Evolutionary conservation across 2,888 invertebrate species (phyloP), one percentile per base, ranked within the genome.

Genomic region (Caenorhabditis doughertyi): DNA sequence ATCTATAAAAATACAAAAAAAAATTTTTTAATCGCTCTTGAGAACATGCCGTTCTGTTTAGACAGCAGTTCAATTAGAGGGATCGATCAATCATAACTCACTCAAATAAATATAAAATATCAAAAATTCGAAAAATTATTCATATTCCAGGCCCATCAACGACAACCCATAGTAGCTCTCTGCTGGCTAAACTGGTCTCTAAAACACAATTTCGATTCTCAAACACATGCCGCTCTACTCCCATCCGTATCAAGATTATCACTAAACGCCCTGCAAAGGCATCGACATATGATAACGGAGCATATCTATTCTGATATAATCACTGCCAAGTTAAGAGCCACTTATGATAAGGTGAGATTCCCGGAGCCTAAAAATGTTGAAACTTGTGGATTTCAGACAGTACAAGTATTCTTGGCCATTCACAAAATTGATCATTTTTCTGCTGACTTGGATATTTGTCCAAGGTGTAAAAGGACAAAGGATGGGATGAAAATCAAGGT

Each of bases 111-210:
- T n/a, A n/a, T n/a, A n/a, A n/a, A n/a, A n/a, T n/a, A n/a, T n/a
- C n/a, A n/a, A n/a, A n/a, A n/a, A n/a, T n/a, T n/a, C n/a, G n/a
- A n/a, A n/a, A n/a, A n/a, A n/a, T n/a, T n/a, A n/a, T n/a, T n/a
- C n/a, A n/a, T n/a, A n/a, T 76, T 86, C 53, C 56, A 86, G 85
- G 77, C 81, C 13, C 84, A 74, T n/a, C 42, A 32, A 4, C 58
- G 82, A 5, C 84, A 84, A 42, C 90, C 91, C 8, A 89, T 91
- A 79, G 90, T 90, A n/a, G 90, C 89, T 0, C 71, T 91, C 9
- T 91, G 90, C 56, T 89, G 90, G 90, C 84, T 91, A 32, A 89
- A 90, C 60, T 91, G 91, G 91, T 81, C 84, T 21, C 83, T 91
- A 21, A 90, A 90, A 58, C 90, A 91, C 73, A 83, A 87, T 9